Percentiles rank a stretch among this genome's conserved stretches.
These are phyloP conservation scores for Trinectes maculatus DNA, from an alignment of 2,113 vertebrate genomes.

Conservation along the genomic window DNA sequence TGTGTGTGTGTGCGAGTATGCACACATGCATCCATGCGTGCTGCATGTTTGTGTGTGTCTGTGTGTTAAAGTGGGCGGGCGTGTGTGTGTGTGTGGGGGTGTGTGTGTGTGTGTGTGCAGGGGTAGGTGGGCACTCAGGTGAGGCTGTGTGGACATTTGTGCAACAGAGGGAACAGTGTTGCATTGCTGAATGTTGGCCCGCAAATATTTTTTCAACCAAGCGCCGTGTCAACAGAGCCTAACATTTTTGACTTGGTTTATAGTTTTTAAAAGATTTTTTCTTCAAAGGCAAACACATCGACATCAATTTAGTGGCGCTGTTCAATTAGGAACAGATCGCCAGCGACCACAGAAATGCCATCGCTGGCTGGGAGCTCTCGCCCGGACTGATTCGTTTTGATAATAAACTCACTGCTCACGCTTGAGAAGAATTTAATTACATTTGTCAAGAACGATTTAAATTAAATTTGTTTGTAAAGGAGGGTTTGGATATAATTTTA, in stretches of 20 bases:
- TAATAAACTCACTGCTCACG: constrained; percentile 32
- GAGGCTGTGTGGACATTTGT: constrained; percentile 64
- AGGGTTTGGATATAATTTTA: neutral
- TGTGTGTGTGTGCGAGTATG: constrained; percentile 35
- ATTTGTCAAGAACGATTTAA: constrained; percentile 10
- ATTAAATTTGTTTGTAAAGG: constrained; percentile 8
- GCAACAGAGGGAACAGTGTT: constrained; percentile 81
- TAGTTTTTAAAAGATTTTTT: constrained; percentile 73
- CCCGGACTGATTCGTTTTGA: constrained; percentile 29
- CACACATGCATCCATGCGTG: constrained; percentile 56
- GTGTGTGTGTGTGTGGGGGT: constrained; percentile 16
- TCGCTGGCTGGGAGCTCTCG: constrained; percentile 26
- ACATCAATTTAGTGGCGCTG: constrained; percentile 70
- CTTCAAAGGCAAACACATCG: constrained; percentile 76
- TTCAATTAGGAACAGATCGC: constrained; percentile 69
- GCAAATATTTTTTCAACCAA: constrained; percentile 81
- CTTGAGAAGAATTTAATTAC: constrained; percentile 29
- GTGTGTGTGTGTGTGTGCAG: neutral
- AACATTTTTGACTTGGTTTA: constrained; percentile 74
- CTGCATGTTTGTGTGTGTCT: constrained; percentile 51
- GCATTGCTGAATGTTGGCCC: constrained; percentile 69
- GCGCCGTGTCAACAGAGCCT: constrained; percentile 78
- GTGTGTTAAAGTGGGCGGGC: constrained; percentile 53
- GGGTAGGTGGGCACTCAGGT: constrained; percentile 58
- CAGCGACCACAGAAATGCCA: constrained; percentile 52